phyloP scores from a whole-genome alignment of 2,113 vertebrate genomes.

The Albula glossodonta region DNA sequence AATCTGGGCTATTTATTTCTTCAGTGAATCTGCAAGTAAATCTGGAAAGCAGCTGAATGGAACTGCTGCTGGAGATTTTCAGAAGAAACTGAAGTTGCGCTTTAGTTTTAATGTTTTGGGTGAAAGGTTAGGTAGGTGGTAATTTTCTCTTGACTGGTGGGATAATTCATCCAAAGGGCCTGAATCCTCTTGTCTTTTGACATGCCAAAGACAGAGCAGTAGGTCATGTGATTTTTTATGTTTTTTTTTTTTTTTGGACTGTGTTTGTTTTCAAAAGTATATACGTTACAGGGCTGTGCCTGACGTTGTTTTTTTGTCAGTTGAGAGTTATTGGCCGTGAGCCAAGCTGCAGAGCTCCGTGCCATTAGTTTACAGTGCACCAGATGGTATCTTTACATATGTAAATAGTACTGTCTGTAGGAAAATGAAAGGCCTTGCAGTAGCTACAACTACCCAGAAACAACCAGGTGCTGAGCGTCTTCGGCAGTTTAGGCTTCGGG shows the following conservation, averaged over 20 bases:
- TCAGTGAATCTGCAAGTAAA: no score
- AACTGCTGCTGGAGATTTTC: background rate
- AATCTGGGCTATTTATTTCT: no score
- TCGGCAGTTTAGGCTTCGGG: background rate
- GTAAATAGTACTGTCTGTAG: slow-evolving; percentile 49
- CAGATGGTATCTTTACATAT: slow-evolving; percentile 61
- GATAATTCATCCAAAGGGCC: background rate
- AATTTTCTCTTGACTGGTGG: background rate
- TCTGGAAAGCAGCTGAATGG: no score
- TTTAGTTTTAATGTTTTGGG: background rate
- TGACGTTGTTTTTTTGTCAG: background rate
- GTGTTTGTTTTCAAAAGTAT: slow-evolving; percentile 17
- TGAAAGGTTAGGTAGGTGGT: no score
- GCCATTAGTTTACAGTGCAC: slow-evolving; percentile 45
- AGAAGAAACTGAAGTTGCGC: background rate
- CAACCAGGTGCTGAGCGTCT: slow-evolving; percentile 34
- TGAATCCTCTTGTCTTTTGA: slow-evolving; percentile 10
- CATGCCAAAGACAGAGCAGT: background rate
- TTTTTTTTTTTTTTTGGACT: background rate
- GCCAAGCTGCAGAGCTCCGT: slow-evolving; percentile 38
- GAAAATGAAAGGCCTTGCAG: slow-evolving; percentile 22
- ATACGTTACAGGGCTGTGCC: slow-evolving; percentile 27
- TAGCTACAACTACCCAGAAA: background rate
- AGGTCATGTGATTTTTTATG: background rate
- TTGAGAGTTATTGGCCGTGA: slow-evolving; percentile 38